Evolutionary conservation across 2,113 vertebrate genomes (phyloP).

Genomic region (Pogona vitticeps): DNA sequence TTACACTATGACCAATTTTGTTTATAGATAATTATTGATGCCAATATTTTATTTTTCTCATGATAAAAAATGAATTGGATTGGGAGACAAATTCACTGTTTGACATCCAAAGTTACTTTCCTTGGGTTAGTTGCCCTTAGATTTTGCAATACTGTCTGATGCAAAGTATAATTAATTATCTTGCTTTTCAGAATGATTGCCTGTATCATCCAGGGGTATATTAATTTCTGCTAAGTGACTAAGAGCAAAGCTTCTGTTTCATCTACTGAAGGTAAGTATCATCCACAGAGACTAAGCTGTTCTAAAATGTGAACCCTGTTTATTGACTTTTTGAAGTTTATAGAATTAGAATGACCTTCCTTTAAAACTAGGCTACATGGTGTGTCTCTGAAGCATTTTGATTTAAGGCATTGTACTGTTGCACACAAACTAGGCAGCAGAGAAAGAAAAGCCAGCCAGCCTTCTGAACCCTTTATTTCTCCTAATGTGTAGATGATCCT

Average conservation of each 20-base stretch:
- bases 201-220: not conserved
- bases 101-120: not conserved
- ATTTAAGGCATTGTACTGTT: not conserved
- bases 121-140: not conserved
- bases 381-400: constrained; percentile 10
- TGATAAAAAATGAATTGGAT: not conserved
- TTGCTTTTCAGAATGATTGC: not conserved
- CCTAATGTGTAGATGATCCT: not conserved
- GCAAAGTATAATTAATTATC: not conserved
- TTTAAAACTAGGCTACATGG: not conserved
- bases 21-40: not conserved
- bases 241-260: not conserved
- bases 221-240: not conserved
- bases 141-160: not conserved
- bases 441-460: not conserved
- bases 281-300: not conserved
- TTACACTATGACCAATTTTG: not conserved
- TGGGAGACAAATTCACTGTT: not conserved
- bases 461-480: not conserved
- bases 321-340: constrained; percentile 9
- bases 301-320: not conserved
- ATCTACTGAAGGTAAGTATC: not conserved
- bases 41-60: not conserved
- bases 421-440: not conserved
- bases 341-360: constrained; percentile 19